Evolutionary conservation across 2,797 vertebrate genomes (phyloP), one percentile per base, ranked within the genome.

Genomic region (Microhierax caerulescens): DNA sequence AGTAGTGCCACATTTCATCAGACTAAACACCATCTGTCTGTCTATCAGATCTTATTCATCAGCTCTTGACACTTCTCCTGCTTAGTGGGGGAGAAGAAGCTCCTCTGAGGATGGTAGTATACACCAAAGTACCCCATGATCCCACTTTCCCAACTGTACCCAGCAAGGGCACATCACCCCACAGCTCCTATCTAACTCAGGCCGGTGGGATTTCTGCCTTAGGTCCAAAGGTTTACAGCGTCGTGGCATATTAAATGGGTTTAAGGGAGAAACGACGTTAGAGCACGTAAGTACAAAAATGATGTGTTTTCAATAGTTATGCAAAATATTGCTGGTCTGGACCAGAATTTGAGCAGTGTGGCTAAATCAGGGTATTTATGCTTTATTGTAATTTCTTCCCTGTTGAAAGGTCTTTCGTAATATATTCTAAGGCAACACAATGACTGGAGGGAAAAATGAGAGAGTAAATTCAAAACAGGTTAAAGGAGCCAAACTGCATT

Each of bases 61-160:
- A 67, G 0, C 37, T 74, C 75, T 74, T 36, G 39, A 70, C 68
- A 59, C 32, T 15, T 56, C 20, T 23, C 30, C 34, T 22, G 23
- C 36, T 82, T 25, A 50, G 27, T 10, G 11, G 9, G 13, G 10
- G 9, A 75, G 65, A 79, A 82, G 70, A 79, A 82, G 70, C 37
- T 93, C 30, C 74, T 83, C 65, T 39, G 34, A 60, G 39, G 32
- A 75, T 16, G 32, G 39, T 8, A 41, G 51, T 11, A 67, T 25
- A 69, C 23, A 54, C 2, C 22, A 47, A 16, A 60, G 25, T 8
- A 69, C 10, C 11, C 72, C 10, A 5, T 4, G 12, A 51, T 54
- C 47, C 67, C 30, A 60, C 1, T 23, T 25, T 22, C 28, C 43
- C 37, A 74, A 0, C 7, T 0, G 0, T 3, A 45, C 17, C 43